These are phyloP conservation scores for Scaptomyza cyrtandrae DNA, from an alignment of 2,888 invertebrate species.

Conservation along the genomic window DNA sequence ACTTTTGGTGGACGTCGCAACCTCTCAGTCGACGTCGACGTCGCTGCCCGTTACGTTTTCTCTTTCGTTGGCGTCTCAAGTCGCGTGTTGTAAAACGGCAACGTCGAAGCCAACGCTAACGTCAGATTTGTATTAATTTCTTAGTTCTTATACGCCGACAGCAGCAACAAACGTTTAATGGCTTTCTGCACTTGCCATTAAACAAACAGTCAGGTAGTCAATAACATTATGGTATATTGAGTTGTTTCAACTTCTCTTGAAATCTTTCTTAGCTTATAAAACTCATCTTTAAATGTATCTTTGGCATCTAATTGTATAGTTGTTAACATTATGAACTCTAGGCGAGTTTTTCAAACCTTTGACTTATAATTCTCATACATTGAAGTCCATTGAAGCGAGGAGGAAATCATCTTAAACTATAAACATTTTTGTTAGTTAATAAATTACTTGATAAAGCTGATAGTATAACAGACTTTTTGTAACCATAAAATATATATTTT, in stretches of 20 bases:
- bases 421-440: no score
- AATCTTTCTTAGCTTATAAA: no score
- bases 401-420: no score
- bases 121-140: conserved; percentile 52
- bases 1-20: conserved; percentile 54
- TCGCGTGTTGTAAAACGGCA: conserved; percentile 44
- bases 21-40: conserved; percentile 27
- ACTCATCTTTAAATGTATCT: no score
- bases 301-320: no score
- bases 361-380: no score
- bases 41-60: conserved; percentile 65
- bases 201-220: conserved; percentile 3
- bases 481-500: no score
- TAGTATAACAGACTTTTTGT: no score
- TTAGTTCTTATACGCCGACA: conserved; percentile 22
- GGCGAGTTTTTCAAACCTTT: no score
- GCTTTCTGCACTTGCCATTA: conserved; percentile 14
- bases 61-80: conserved; percentile 67
- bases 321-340: no score
- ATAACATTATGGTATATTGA: neutral
- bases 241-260: neutral
- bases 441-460: no score
- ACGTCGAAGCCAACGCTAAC: conserved; percentile 25
- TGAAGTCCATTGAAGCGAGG: no score
- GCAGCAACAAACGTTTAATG: conserved; percentile 14